Percentiles rank a stretch among this genome's conserved stretches.
These are phyloP conservation scores for Thomomys bottae DNA, from an alignment of 2,113 vertebrate genomes.

Conservation along the genomic window DNA sequence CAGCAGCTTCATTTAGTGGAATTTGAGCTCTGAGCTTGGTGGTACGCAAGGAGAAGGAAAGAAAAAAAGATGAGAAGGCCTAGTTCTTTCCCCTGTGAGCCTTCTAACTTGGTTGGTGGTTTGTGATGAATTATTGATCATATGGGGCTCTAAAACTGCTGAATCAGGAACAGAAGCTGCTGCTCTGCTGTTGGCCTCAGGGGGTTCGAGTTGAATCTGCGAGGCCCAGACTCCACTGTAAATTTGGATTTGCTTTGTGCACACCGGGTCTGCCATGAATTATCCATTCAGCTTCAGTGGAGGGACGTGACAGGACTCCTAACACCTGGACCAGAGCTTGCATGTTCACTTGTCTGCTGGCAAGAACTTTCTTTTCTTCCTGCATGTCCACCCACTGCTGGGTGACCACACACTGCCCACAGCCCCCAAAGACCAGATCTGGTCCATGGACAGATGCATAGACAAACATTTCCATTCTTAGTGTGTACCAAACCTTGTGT, in stretches of 20 bases:
- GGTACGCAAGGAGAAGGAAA: background rate
- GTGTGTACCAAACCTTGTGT: too few relatives aligned
- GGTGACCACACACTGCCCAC: background rate
- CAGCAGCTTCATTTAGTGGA: background rate
- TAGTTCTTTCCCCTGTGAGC: background rate
- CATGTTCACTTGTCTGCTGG: fast-evolving
- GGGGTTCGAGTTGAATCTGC: background rate
- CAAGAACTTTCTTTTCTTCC: background rate
- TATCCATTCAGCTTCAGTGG: background rate
- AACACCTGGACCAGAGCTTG: fast-evolving
- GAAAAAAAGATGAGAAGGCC: background rate
- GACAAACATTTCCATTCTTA: fast-evolving
- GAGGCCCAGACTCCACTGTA: background rate
- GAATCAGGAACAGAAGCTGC: background rate
- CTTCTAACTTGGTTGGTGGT: slow-evolving; percentile 21
- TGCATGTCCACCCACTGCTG: fast-evolving
- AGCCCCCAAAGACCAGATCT: background rate
- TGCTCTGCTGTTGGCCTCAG: background rate
- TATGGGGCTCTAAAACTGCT: background rate
- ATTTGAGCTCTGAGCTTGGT: background rate
- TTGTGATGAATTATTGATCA: slow-evolving; percentile 65
- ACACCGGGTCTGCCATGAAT: background rate
- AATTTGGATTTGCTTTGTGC: background rate
- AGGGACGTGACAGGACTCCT: background rate
- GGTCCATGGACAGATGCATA: fast-evolving